Percentiles rank a stretch among this genome's conserved stretches.
These are phyloP conservation scores for Bettongia penicillata DNA, from an alignment of 2,113 vertebrate genomes.

Conservation along the genomic window DNA sequence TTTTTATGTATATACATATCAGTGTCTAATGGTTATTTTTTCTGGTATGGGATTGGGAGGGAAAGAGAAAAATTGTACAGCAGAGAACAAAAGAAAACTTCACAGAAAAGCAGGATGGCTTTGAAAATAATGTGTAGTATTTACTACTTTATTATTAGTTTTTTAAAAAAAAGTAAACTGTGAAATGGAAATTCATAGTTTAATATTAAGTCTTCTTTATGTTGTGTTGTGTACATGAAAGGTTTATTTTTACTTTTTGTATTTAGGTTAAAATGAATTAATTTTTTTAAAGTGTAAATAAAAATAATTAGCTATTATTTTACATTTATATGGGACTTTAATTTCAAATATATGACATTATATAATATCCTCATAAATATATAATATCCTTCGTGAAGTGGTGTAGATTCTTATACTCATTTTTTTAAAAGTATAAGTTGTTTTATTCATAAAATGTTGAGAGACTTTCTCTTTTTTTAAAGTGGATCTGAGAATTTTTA, in stretches of 20 bases:
- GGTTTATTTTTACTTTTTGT: not conserved
- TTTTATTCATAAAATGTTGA: not conserved
- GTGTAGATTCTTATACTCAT: no score
- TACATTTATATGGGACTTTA: slow-evolving; percentile 43
- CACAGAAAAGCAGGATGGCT: not conserved
- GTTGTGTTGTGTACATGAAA: not conserved
- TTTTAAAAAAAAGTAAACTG: not conserved
- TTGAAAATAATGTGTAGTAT: not conserved
- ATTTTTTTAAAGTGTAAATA: not conserved
- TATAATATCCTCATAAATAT: not conserved
- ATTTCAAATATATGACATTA: not conserved
- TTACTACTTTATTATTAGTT: not conserved
- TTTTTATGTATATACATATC: no score
- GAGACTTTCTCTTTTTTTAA: no score
- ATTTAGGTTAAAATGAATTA: not conserved
- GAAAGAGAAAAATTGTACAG: no score
- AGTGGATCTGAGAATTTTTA: not conserved
- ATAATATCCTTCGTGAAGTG: not conserved
- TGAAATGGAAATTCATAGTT: not conserved
- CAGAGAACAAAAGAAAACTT: no score
- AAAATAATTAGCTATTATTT: slow-evolving; percentile 1
- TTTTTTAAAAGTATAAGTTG: no score
- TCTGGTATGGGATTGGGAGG: no score
- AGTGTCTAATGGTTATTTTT: no score
- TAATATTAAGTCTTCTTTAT: not conserved